Evolutionary conservation across 2,888 invertebrate genomes (phyloP), one percentile per base, ranked within the genome.

Genomic region (Zygothrica quintamaculata): DNA sequence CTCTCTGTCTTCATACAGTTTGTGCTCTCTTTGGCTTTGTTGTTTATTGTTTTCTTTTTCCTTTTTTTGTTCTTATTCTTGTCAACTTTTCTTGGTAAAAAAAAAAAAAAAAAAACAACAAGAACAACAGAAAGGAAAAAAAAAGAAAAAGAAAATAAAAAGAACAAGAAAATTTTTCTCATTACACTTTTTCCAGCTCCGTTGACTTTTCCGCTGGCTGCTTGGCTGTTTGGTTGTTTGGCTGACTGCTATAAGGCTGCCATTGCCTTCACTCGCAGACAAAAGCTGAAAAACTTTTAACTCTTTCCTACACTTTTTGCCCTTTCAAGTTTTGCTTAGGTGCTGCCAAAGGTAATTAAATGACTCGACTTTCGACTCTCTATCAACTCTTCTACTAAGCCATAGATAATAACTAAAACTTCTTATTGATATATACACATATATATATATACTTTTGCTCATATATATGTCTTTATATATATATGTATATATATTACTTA

Each of bases 111-210:
- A n/a, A n/a, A n/a, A n/a, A n/a, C n/a, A n/a, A n/a, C n/a, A n/a
- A n/a, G n/a, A n/a, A n/a, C n/a, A n/a, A n/a, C n/a, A n/a, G n/a
- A n/a, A n/a, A n/a, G n/a, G n/a, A n/a, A n/a, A n/a, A n/a, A n/a
- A n/a, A n/a, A n/a, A n/a, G n/a, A n/a, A n/a, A n/a, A n/a, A n/a
- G n/a, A n/a, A n/a, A n/a, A n/a, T n/a, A n/a, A n/a, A n/a, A n/a
- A n/a, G n/a, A n/a, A n/a, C n/a, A n/a, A n/a, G n/a, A n/a, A n/a
- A 66, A 74, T 66, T 78, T 85, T 80, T 82, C 84, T 79, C 84
- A 85, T 85, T 85, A 84, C 86, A 79, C 65, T 78, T 81, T 71
- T 64, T 51, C 48, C 68, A 55, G 53, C 50, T 33, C 31, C 56
- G 62, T 79, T 47, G 47, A 56, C 62, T 60, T 26, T 26, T 18